A percentile compares a stretch with the other conserved stretches of the same genome.
Evolutionary conservation across 2,888 invertebrate species (phyloP).

Genomic region (Chrysolina americana): DNA sequence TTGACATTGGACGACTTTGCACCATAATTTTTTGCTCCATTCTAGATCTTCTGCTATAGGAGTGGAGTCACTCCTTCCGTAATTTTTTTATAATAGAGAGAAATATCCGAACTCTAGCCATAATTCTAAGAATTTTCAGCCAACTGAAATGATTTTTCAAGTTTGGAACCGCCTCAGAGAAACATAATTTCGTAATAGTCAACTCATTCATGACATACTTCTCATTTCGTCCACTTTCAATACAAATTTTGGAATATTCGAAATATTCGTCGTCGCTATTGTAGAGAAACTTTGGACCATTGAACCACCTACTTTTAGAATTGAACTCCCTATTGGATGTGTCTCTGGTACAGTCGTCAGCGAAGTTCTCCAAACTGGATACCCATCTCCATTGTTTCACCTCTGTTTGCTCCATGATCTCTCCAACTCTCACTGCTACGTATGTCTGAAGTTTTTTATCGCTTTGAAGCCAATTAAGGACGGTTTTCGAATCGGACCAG

Average conservation of each 20-base stretch:
- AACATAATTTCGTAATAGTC: neutral
- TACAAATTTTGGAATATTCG: neutral
- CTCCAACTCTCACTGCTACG: neutral
- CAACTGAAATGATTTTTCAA: neutral
- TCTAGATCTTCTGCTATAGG: neutral
- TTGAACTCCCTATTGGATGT: neutral
- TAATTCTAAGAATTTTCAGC: neutral
- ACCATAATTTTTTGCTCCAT: neutral
- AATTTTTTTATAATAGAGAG: neutral
- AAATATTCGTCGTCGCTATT: neutral
- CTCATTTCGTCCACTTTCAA: neutral
- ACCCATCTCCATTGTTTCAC: constrained; percentile 8
- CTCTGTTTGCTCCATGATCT: neutral
- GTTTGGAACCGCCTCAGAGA: neutral
- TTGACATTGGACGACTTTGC: neutral
- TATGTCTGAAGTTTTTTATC: neutral
- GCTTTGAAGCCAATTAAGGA: neutral
- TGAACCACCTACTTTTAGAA: neutral
- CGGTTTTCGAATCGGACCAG: neutral
- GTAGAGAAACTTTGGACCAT: neutral
- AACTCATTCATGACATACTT: neutral
- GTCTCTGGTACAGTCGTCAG: neutral
- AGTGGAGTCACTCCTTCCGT: neutral
- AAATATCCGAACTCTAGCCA: neutral
- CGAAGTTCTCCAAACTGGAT: neutral